phyloP scores from a whole-genome alignment of 2,888 invertebrate genomes.

The Nomada lathburiana region DNA sequence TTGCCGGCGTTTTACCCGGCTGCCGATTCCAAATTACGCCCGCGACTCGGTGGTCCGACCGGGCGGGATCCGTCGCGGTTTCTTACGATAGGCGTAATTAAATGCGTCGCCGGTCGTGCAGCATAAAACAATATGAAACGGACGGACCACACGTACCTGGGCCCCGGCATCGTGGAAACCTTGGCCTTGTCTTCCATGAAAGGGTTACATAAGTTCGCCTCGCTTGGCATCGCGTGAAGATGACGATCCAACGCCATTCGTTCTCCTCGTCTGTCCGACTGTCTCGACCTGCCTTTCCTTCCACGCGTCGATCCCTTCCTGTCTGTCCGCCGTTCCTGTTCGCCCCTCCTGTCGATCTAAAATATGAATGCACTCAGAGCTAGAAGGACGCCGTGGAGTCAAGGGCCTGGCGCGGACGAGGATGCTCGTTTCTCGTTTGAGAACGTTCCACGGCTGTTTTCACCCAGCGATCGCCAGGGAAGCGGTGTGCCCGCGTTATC shows the following conservation, averaged over 20 bases:
- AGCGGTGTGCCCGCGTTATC: no score
- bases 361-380: constrained; percentile 37
- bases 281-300: constrained; percentile 28
- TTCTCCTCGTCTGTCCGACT: not conserved
- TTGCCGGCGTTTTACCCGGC: not conserved
- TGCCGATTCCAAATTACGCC: constrained; percentile 32
- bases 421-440: not conserved
- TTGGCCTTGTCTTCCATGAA: constrained; percentile 79
- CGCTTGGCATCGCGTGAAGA: constrained; percentile 72
- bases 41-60: constrained; percentile 49
- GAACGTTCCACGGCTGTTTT: not conserved
- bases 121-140: constrained; percentile 64
- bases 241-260: constrained; percentile 61
- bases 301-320: constrained; percentile 17
- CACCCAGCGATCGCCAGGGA: no score
- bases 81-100: constrained; percentile 58
- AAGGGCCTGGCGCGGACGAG: not conserved
- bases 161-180: constrained; percentile 67
- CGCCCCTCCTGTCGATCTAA: constrained; percentile 19
- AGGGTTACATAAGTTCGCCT: constrained; percentile 79
- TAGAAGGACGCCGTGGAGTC: constrained; percentile 24
- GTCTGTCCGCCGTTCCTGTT: constrained; percentile 4
- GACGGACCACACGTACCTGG: constrained; percentile 47
- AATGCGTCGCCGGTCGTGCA: constrained; percentile 39
- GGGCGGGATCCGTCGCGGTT: constrained; percentile 30